Evolutionary conservation across 1,140 invertebrate species (phyloP).

Genomic region (Eupeodes corollae): DNA sequence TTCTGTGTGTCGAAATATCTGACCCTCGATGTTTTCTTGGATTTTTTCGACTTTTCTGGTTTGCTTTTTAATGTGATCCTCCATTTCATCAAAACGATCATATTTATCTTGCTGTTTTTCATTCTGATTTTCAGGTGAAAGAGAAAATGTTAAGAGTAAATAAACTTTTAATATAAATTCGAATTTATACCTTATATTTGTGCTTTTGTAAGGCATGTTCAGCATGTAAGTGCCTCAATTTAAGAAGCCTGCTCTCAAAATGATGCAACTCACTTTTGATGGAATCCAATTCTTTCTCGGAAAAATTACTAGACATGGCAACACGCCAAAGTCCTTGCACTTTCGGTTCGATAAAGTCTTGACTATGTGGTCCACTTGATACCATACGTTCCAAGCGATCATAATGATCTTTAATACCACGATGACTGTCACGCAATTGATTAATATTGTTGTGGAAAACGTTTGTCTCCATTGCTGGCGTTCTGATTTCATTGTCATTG

Average conservation of each 20-base stretch:
- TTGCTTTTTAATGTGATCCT: conserved; percentile 70
- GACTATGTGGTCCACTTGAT: conserved; percentile 55
- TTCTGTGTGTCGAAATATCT: conserved; percentile 66
- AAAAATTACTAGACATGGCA: conserved; percentile 68
- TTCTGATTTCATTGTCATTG: conserved; percentile 32
- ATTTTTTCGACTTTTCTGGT: conserved; percentile 75
- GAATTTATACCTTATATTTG: conserved; percentile 44
- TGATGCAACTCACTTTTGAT: conserved; percentile 77
- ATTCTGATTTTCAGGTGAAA: conserved; percentile 35
- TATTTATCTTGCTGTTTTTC: conserved; percentile 48
- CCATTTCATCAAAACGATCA: conserved; percentile 48
- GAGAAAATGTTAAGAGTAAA: conserved; percentile 1
- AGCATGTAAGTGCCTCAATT: conserved; percentile 68
- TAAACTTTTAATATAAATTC: not conserved
- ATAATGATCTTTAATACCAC: conserved; percentile 66
- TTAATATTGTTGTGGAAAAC: conserved; percentile 53
- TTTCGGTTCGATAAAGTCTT: conserved; percentile 80
- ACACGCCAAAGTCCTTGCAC: conserved; percentile 78
- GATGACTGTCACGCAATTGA: conserved; percentile 62
- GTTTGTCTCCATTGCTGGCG: conserved; percentile 32
- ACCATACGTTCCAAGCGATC: conserved; percentile 64
- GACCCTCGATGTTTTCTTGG: conserved; percentile 66
- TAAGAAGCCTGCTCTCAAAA: conserved; percentile 75
- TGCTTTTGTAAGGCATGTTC: conserved; percentile 57
- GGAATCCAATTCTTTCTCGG: conserved; percentile 66